Percentiles rank a stretch among this genome's conserved stretches.
phyloP scores from a whole-genome alignment of 1,140 invertebrate species.

The Chironomus tepperi region DNA sequence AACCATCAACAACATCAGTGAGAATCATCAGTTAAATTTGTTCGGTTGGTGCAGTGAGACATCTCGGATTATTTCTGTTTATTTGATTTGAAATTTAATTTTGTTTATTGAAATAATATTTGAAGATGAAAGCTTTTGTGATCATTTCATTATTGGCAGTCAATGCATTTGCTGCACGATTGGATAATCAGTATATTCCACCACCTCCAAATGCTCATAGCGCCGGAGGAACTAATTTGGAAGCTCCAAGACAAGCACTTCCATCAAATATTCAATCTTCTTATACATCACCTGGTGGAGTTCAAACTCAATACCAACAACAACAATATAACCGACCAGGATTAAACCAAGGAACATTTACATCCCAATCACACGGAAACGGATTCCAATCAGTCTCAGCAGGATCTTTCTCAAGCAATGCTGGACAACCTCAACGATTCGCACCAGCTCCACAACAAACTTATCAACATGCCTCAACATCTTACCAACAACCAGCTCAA shows the following conservation, averaged over 20 bases:
- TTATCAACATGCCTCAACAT: conserved; percentile 17
- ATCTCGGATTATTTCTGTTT: background rate
- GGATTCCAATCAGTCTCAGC: conserved; percentile 33
- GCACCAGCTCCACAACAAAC: background rate
- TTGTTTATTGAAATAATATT: background rate
- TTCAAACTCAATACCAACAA: conserved; percentile 3
- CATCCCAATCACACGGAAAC: background rate
- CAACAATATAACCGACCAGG: background rate
- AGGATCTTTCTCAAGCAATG: conserved; percentile 35
- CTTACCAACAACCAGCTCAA: background rate
- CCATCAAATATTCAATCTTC: background rate
- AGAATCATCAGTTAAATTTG: conserved; percentile 22
- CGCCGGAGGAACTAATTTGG: conserved; percentile 17
- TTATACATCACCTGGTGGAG: background rate
- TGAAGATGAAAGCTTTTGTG: conserved; percentile 2
- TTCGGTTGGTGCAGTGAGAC: conserved; percentile 8
- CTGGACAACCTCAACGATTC: conserved; percentile 20
- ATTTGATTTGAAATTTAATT: background rate
- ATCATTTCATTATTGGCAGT: background rate
- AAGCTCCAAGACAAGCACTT: conserved; percentile 17
- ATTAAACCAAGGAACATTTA: conserved; percentile 9
- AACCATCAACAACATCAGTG: conserved; percentile 13
- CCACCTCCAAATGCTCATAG: conserved; percentile 14
- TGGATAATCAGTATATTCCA: conserved; percentile 31
- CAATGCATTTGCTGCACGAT: conserved; percentile 6